These are phyloP conservation scores for Sebastiscus tertius DNA, from an alignment of 2,797 vertebrate genomes.

Conservation along the genomic window DNA sequence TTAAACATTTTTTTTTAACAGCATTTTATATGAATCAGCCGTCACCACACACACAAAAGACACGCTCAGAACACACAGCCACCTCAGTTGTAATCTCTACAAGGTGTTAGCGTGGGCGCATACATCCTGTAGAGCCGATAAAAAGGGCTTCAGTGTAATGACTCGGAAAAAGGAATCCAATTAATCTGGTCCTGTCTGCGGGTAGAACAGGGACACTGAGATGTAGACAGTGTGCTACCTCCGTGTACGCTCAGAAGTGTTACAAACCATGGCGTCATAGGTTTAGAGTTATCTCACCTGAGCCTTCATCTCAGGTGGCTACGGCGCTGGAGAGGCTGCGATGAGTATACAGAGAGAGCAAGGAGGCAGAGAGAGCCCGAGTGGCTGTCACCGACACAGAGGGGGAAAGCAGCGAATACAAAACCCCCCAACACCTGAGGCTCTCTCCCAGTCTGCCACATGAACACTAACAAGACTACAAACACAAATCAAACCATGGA, in stretches of 20 bases:
- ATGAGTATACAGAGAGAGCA: slow-evolving; percentile 12
- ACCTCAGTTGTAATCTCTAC: slow-evolving; percentile 35
- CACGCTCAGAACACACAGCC: slow-evolving; percentile 42
- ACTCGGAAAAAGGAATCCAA: slow-evolving; percentile 34
- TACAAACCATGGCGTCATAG: slow-evolving; percentile 23
- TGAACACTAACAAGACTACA: slow-evolving; percentile 44
- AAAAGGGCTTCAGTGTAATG: slow-evolving; percentile 49
- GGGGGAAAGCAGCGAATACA: slow-evolving; percentile 7
- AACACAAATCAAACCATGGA: slow-evolving; percentile 73
- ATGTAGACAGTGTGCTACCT: slow-evolving; percentile 9
- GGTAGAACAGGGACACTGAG: slow-evolving; percentile 5
- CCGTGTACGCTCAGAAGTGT: slow-evolving; percentile 28
- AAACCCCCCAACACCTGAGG: slow-evolving; percentile 18
- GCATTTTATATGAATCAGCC: slow-evolving; percentile 60
- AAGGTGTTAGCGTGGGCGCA: slow-evolving; percentile 38
- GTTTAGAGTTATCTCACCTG: slow-evolving; percentile 35
- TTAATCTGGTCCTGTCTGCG: slow-evolving; percentile 22
- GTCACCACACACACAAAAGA: slow-evolving; percentile 45
- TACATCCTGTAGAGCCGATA: slow-evolving; percentile 38
- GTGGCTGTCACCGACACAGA: not conserved
- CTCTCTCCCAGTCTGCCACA: slow-evolving; percentile 36
- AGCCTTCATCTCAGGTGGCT: slow-evolving; percentile 61
- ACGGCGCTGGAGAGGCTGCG: slow-evolving; percentile 26
- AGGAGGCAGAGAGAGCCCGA: slow-evolving; percentile 38
- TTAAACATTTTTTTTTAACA: slow-evolving; percentile 60